Evolutionary conservation across 2,113 vertebrate species (phyloP).

Genomic region (Epinephelus cyanopodus): DNA sequence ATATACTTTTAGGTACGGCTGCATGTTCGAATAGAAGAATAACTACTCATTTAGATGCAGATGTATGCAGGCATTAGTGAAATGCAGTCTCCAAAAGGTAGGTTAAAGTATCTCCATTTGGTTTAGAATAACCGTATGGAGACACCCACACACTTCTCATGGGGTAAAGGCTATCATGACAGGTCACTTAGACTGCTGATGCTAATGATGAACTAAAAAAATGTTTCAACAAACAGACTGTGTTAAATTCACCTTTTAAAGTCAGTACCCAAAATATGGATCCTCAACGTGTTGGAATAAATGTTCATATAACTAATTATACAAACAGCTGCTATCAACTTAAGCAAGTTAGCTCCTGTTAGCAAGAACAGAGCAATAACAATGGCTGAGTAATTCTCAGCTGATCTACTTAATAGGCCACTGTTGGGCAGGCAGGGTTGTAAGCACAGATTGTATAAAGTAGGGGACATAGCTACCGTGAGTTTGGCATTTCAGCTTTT

Average conservation of each 20-base stretch:
- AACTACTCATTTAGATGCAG: background rate
- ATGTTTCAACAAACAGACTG: background rate
- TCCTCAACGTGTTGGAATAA: background rate
- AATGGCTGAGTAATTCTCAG: background rate
- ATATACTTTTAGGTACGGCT: background rate
- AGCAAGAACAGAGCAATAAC: background rate
- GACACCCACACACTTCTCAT: background rate
- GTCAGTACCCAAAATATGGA: background rate
- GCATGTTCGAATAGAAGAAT: background rate
- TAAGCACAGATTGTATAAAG: too few relatives aligned
- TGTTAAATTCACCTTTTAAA: background rate
- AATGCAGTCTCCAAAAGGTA: background rate
- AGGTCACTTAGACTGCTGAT: background rate
- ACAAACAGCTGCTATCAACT: background rate
- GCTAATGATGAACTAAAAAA: conserved; percentile 15
- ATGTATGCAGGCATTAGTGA: background rate
- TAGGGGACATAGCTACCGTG: too few relatives aligned
- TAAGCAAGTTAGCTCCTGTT: background rate
- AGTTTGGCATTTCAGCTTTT: too few relatives aligned
- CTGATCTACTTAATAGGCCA: background rate
- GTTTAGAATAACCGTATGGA: conserved; percentile 8
- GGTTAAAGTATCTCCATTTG: conserved; percentile 1
- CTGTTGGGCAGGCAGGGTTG: background rate
- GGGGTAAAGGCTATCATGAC: background rate
- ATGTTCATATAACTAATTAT: too few relatives aligned